A percentile compares a stretch with the other conserved stretches of the same genome.
Evolutionary conservation across 2,113 vertebrate species (phyloP).

Genomic region (Ageneiosus marmoratus): DNA sequence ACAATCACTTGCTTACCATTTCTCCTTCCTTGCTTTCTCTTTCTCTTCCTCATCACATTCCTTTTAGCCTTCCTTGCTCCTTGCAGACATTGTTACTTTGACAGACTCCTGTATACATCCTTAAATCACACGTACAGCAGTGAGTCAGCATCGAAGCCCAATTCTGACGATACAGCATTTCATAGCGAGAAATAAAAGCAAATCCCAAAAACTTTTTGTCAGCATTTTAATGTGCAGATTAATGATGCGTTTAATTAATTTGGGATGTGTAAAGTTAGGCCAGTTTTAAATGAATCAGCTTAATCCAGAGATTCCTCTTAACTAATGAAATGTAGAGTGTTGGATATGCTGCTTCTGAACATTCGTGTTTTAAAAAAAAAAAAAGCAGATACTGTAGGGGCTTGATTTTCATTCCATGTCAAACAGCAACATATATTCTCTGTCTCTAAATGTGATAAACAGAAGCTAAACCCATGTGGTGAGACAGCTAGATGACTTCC

Average conservation of each 20-base stretch:
- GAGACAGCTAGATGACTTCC: not conserved
- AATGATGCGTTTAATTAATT: constrained; percentile 7
- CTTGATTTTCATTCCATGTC: constrained; percentile 6
- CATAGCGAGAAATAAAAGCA: not conserved
- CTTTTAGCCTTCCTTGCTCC: constrained; percentile 1
- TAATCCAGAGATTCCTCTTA: constrained; percentile 19
- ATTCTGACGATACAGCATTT: not conserved
- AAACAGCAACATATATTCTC: not conserved
- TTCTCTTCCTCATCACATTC: not conserved
- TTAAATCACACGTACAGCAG: not conserved
- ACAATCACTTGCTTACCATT: not conserved
- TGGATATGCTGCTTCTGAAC: not conserved
- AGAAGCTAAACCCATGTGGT: not conserved
- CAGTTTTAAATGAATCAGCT: constrained; percentile 38
- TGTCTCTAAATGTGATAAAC: not conserved
- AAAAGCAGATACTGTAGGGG: not conserved
- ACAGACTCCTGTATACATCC: constrained; percentile 40
- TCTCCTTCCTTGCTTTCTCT: not conserved
- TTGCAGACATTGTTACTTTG: constrained; percentile 37
- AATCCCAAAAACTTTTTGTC: not conserved
- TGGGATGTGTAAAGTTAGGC: constrained; percentile 47
- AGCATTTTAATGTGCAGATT: constrained; percentile 2
- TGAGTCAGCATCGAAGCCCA: constrained; percentile 4
- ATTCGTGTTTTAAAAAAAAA: not conserved
- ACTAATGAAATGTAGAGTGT: not conserved